Evolutionary conservation across 2,888 invertebrate genomes (phyloP).

Genomic region (Trachelus stipa): DNA sequence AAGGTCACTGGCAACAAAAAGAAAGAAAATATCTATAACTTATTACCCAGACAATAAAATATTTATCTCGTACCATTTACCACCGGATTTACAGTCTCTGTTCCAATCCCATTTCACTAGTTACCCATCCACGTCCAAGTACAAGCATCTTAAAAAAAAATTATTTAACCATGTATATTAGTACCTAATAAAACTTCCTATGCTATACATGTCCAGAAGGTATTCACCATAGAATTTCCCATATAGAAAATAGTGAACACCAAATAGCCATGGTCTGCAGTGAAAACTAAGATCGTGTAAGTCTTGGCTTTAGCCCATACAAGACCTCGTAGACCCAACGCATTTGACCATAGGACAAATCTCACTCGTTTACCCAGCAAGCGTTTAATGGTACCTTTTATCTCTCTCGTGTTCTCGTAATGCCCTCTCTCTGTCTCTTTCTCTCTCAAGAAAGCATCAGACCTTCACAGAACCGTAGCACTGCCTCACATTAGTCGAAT

Average conservation of each 20-base stretch:
- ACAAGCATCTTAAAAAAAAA: not conserved
- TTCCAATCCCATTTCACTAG: not conserved
- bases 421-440: constrained; percentile 24
- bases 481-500: constrained; percentile 41
- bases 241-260: not conserved
- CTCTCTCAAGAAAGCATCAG: constrained; percentile 30
- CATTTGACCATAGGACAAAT: constrained; percentile 43
- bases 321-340: constrained; percentile 34
- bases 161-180: not conserved
- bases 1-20: not conserved
- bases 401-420: constrained; percentile 32
- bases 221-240: not conserved
- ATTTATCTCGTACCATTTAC: not conserved
- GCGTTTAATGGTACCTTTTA: constrained; percentile 16
- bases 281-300: not conserved
- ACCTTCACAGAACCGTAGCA: constrained; percentile 51
- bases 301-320: constrained; percentile 9
- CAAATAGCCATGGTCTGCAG: not conserved
- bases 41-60: not conserved
- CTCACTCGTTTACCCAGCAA: constrained; percentile 24
- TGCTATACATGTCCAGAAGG: not conserved
- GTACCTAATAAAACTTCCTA: not conserved
- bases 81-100: not conserved
- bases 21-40: not conserved
- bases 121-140: not conserved